Percentiles rank a stretch among this genome's conserved stretches.
Evolutionary conservation across 1,140 invertebrate genomes (phyloP).

Genomic region (Agrilus planipennis): DNA sequence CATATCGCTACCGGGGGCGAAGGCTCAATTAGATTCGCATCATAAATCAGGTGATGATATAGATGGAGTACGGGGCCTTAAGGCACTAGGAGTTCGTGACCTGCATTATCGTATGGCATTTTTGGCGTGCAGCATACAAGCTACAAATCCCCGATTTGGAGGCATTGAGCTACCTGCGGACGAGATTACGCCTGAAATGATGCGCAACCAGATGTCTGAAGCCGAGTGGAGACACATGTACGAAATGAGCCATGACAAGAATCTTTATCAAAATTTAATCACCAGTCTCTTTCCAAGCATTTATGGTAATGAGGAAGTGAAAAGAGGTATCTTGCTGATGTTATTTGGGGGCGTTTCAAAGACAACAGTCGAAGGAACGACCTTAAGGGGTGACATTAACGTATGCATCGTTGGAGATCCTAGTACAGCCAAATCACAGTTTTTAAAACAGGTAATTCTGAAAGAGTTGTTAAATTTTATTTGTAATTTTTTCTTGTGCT

Average conservation of each 20-base stretch:
- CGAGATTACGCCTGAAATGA: conserved; percentile 78
- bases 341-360: conserved; percentile 96
- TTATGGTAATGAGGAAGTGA: conserved; percentile 97
- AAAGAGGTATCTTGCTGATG: conserved; percentile 90
- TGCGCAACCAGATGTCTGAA: conserved; percentile 83
- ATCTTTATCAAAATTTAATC: conserved; percentile 87
- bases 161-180: conserved; percentile 63
- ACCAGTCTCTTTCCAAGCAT: conserved; percentile 92
- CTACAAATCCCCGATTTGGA: conserved; percentile 76
- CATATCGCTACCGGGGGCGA: conserved; percentile 73
- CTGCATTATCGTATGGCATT: conserved; percentile 93
- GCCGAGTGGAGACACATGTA: conserved; percentile 93
- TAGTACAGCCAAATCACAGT: conserved; percentile 95
- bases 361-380: conserved; percentile 79
- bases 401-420: conserved; percentile 98
- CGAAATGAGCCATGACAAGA: conserved; percentile 90
- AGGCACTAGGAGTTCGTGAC: conserved; percentile 87
- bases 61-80: conserved; percentile 81
- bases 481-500: conserved; percentile 4
- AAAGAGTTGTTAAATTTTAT: neutral
- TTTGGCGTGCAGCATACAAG: conserved; percentile 81
- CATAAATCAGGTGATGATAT: conserved; percentile 60
- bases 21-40: conserved; percentile 66
- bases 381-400: conserved; percentile 92
- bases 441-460: conserved; percentile 77